Base-by-base conservation (phyloP, 2,888 invertebrate genomes). In the Apamea sordens region DNA sequence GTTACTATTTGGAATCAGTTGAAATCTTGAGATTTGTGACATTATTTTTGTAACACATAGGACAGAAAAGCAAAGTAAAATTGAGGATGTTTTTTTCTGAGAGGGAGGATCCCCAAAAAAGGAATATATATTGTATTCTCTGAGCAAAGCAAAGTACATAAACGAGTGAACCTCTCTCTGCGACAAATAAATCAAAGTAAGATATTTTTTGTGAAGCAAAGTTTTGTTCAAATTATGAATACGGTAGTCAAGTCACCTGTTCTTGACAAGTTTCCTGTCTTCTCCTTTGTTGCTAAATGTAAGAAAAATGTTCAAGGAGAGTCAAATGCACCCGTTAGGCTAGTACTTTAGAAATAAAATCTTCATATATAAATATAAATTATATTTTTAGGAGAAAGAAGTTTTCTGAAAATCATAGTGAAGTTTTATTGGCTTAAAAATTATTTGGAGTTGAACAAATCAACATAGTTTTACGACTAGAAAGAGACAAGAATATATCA, bases 191-290 rank as follows among this genome's bases (percentile, higher is more conserved):
- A 88, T 82, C 83, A 84, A 88, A 82, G 73, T 41, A 74, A 82
- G 76, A 79, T 76, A 72, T 81, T 87, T 88, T 89, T 89, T 88
- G 47, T 80, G 63, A 81, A 65, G 79, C 65, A 76, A 80, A 86
- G 44, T 85, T 88, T 80, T 72, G 56, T 75, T 76, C 83, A 83
- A 87, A 89, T 89, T 89, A 87, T 88, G 87, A 89, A 88, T 88
- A 82, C 85, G 82, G 73, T 32, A 86, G 82, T 59, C 76, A 80
- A 80, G 85, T 87, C 88, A 84, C 83, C 88, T 88, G 89, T 79
- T 75, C 75, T 18, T 83, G 89, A 89, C 89, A 89, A 88, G 82
- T 69, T 84, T 82, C 79, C 81, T 88, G 84, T 84, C 88, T 82
- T 28, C 28, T 71, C 74, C 59, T 82, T 89, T 89, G 84, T 88